Evolutionary conservation across 2,888 invertebrate genomes (phyloP), one percentile per base, ranked within the genome.

Genomic region (Acrobeloides nanus): DNA sequence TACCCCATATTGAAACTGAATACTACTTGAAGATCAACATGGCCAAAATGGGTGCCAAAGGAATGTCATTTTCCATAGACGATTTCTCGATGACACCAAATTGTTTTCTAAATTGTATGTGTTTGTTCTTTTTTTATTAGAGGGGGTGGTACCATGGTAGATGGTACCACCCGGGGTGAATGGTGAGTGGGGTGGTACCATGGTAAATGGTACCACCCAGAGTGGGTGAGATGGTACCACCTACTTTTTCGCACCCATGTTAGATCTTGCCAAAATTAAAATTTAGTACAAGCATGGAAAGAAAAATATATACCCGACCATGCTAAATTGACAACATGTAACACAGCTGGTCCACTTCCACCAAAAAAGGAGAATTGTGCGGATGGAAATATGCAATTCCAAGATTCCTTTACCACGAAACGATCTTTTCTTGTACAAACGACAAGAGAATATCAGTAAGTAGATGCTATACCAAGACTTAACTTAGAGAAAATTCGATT

Each of bases 21-120:
- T 59, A 59, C 32, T 43, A 31, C 21, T 37, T 60, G 18, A 64
- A 61, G 39, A 24, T 60, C n/a, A 46, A 44, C 4, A 55, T 57
- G 29, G 61, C 49, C 15, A 64, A 63, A 29, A 29, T 64, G 23
- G 37, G 42, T 24, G 51, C 37, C 24, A 37, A 62, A n/a, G 20
- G 38, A 18, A 50, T 62, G 12, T 58, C 57, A 18, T 52, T 60
- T 31, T 50, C 59, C 17, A 48, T 60, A 25, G 64, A 60, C 24
- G 60, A 60, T 35, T 46, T 60, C 20, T 42, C 64, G 20, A 27
- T 60, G 32, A 57, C 63, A 6, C 64, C 60, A 15, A 56, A 49
- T 26, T 60, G 60, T 32, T 64, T 64, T 42, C 38, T 46, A 10
- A 41, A 53, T 23, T 24, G 50, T 54, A 38, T 23, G 40, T 32